A percentile compares a stretch with the other conserved stretches of the same genome.
These are phyloP conservation scores for Ceratosolen solmsi DNA, from an alignment of 1,140 invertebrate genomes.

Conservation along the genomic window DNA sequence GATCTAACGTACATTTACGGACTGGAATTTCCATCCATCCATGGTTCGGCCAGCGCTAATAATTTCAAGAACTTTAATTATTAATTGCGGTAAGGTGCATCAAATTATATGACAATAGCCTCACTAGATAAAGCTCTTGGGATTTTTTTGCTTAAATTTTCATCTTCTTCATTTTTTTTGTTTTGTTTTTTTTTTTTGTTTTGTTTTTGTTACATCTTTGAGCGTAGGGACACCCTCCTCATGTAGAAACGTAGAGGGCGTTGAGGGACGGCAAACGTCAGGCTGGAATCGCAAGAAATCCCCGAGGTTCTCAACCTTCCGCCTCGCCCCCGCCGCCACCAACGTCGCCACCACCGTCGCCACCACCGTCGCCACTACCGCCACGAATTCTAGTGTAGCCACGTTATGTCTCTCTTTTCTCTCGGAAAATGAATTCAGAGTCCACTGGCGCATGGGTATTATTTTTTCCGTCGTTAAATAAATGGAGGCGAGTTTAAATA, in stretches of 20 bases:
- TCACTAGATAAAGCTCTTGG: not conserved
- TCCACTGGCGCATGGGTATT: conserved; percentile 33
- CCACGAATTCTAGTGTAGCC: not conserved
- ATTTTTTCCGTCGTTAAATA: conserved; percentile 52
- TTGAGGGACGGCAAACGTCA: conserved; percentile 35
- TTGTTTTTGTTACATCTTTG: conserved; percentile 22
- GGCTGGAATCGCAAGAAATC: conserved; percentile 24
- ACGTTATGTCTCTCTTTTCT: not conserved
- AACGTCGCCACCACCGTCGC: not conserved
- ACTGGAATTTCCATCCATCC: no score
- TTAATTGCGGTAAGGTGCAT: not conserved
- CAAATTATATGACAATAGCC: not conserved
- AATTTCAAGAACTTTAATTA: not conserved
- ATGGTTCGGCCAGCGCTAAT: no score
- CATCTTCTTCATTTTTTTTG: no score
- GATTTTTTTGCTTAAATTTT: no score
- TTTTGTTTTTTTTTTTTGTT: no score
- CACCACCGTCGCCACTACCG: not conserved
- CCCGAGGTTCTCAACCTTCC: not conserved
- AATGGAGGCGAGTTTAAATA: conserved; percentile 51
- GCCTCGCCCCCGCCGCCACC: no score
- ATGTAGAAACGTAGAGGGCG: conserved; percentile 12
- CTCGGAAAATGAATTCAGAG: conserved; percentile 47
- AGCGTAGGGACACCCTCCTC: not conserved
- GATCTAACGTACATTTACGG: no score